Evolutionary conservation across 2,797 vertebrate species (phyloP).

Genomic region (Arremon aurantiirostris): DNA sequence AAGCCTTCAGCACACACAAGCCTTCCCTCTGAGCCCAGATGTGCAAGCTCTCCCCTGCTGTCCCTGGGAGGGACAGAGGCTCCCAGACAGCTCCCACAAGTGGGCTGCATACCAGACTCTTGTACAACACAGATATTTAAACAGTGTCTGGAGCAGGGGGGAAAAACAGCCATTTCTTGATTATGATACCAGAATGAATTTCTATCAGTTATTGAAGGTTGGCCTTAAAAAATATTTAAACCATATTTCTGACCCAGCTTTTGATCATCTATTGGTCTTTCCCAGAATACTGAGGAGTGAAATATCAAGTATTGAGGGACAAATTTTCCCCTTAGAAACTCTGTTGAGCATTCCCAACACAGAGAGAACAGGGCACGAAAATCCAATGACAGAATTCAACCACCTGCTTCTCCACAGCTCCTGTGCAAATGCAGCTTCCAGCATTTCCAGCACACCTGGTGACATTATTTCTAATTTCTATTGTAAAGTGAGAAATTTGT

Average conservation of each 20-base stretch:
- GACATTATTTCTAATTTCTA: not conserved
- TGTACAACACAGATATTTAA: slow-evolving; percentile 55
- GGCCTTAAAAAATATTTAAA: not conserved
- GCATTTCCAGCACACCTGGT: not conserved
- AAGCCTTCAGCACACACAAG: not conserved
- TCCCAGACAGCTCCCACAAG: slow-evolving; percentile 62
- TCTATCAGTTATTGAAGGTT: not conserved
- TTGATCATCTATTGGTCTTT: not conserved
- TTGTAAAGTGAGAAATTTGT: not conserved
- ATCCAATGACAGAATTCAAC: not conserved
- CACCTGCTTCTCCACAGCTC: not conserved
- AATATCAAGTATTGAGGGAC: not conserved
- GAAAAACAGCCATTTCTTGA: not conserved
- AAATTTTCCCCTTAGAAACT: not conserved
- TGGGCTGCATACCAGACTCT: slow-evolving; percentile 65
- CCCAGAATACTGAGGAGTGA: not conserved
- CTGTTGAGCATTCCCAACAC: not conserved
- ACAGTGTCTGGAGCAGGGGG: slow-evolving; percentile 27
- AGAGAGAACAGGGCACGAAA: fast-evolving
- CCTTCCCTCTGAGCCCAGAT: not conserved
- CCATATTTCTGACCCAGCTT: not conserved
- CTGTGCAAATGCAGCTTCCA: not conserved
- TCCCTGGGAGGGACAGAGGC: slow-evolving; percentile 3
- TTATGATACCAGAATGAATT: not conserved
- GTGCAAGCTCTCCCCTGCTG: not conserved